Evolutionary conservation across 2,113 vertebrate species (phyloP).

Genomic region (Uria lomvia): DNA sequence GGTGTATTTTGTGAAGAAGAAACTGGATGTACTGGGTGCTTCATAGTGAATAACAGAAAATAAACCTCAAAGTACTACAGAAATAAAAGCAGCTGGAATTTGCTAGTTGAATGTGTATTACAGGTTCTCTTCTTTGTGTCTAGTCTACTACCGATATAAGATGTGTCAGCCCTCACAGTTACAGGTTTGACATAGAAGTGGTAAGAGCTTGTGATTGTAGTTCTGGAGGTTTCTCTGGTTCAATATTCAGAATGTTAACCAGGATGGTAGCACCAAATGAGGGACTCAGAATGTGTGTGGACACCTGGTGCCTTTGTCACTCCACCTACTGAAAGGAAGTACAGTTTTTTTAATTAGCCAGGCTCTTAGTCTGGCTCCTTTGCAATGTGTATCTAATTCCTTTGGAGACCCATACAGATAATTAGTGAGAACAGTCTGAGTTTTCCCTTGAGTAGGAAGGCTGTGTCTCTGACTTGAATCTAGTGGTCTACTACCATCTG

Average conservation of each 20-base stretch:
- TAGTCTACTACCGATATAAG: neutral
- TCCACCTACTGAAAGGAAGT: neutral
- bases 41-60: neutral
- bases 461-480: slow-evolving; percentile 4
- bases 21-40: neutral
- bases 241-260: neutral
- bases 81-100: neutral
- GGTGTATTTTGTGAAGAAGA: neutral
- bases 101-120: neutral
- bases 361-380: neutral
- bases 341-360: neutral
- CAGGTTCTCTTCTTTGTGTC: neutral
- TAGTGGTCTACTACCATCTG: slow-evolving; percentile 9
- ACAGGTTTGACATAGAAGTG: neutral
- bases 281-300: fast-evolving
- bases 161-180: neutral
- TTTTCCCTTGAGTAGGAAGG: neutral
- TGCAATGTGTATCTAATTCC: neutral
- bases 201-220: neutral
- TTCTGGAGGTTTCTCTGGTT: neutral
- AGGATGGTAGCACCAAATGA: neutral
- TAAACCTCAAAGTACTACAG: neutral
- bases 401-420: neutral
- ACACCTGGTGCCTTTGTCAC: neutral
- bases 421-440: neutral